Base-by-base conservation (phyloP, 92 coral and sea anemone species). In the Muricea muricata region DNA sequence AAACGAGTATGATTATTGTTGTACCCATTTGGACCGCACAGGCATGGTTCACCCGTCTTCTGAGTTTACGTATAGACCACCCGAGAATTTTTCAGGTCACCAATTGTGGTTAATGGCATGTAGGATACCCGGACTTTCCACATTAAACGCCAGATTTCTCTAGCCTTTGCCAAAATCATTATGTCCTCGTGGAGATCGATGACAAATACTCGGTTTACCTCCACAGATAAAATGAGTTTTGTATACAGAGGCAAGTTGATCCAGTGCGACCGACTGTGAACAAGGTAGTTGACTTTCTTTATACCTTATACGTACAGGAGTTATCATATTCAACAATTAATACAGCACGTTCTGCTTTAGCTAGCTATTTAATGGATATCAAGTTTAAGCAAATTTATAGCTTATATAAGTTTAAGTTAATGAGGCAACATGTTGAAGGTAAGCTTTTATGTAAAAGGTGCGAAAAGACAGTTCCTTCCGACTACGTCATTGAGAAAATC, bases 231-330 rank as follows among this genome's bases (percentile, higher is more conserved):
- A 4, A 79, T 10, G 39, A 63, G 7, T 88, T 86, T 89, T 91
- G 94, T 81, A 35, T 63, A 37, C 25, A 83, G 86, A 65, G 74
- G 50, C 54, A 68, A 46, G 72, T n/a, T 77, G 86, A 92, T 92
- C 67, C 84, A 25, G 33, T 92, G 84, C 85, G n/a, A 63, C 89
- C 91, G 65, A 10, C 91, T 92, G 91, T 92, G 35, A 86, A 56
- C 33, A 21, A 70, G 2, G 48, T 81, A n/a, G 6, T 58, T 80
- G 46, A 65, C 17, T 0, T 84, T 91, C 42, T 86, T 84, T n/a
- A n/a, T n/a, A n/a, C n/a, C n/a, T n/a, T n/a, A n/a, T n/a, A n/a
- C n/a, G n/a, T n/a, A n/a, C n/a, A n/a, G n/a, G n/a, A n/a, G n/a
- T n/a, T n/a, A n/a, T n/a, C n/a, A n/a, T n/a, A n/a, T n/a, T n/a